Conservation (phyloP, 2,888 invertebrate species). For the Calameuta pallipes region DNA sequence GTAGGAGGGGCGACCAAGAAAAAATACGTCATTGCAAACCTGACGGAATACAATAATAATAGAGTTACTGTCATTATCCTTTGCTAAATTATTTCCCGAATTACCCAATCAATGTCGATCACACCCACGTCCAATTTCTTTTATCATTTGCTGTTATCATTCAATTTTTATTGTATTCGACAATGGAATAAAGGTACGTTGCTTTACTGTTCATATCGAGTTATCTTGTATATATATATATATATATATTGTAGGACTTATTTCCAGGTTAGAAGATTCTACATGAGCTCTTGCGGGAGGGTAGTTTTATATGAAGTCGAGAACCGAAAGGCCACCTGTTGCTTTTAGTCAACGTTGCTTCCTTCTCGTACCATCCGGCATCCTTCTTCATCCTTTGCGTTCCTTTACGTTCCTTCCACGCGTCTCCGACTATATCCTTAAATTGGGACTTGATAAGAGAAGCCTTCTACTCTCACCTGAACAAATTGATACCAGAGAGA, state of each 20-base stretch:
- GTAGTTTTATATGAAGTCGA: conserved; percentile 37
- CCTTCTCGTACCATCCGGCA: no score
- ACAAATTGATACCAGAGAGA: background rate
- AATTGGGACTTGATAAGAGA: conserved; percentile 48
- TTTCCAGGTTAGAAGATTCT: conserved; percentile 31
- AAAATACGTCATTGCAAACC: background rate
- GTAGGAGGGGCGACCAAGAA: no score
- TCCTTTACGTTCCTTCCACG: no score
- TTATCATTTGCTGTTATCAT: background rate
- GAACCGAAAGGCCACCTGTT: conserved; percentile 47
- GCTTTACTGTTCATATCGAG: background rate
- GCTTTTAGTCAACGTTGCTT: conserved; percentile 29
- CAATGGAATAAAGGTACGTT: background rate
- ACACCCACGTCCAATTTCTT: background rate
- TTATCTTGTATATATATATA: background rate
- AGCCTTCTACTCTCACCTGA: conserved; percentile 14
- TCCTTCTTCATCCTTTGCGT: no score
- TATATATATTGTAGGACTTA: background rate
- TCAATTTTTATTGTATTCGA: background rate
- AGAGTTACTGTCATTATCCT: background rate
- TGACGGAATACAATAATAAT: background rate
- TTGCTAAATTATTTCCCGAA: background rate
- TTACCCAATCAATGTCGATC: background rate
- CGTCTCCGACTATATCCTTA: conserved; percentile 26
- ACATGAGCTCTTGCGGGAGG: conserved; percentile 55